phyloP scores from a whole-genome alignment of 1,140 invertebrate genomes.

The Drosophila nasuta region DNA sequence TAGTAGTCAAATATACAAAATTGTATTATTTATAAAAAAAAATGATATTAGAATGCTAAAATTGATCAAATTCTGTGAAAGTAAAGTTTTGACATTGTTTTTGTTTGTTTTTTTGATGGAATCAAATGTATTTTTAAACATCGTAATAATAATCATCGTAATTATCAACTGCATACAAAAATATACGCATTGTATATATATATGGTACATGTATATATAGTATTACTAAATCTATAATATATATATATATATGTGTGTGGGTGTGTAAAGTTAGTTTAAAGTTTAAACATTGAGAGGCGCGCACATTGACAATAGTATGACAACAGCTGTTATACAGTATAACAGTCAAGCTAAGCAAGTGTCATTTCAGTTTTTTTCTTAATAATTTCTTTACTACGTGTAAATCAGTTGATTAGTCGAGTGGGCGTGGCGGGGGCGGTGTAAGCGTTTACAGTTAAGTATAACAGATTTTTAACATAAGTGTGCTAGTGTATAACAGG shows the following conservation, averaged over 20 bases:
- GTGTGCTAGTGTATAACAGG: conserved; percentile 63
- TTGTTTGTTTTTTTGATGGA: conserved; percentile 29
- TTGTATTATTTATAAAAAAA: too few species aligned
- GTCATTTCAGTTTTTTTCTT: conserved; percentile 8
- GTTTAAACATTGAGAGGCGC: conserved; percentile 33
- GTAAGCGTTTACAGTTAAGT: conserved; percentile 54
- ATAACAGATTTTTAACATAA: conserved; percentile 61
- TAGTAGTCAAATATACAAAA: too few species aligned
- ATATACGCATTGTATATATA: conserved; percentile 57
- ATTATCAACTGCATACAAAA: conserved; percentile 67
- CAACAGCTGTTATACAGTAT: conserved; percentile 46
- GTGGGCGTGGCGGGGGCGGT: conserved; percentile 1
- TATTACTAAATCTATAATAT: conserved; percentile 40
- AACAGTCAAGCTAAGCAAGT: conserved; percentile 31
- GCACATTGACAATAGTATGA: conserved; percentile 30
- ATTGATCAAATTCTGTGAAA: too few species aligned
- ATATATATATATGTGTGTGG: conserved; percentile 12
- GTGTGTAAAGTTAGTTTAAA: conserved; percentile 30
- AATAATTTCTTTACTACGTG: conserved; percentile 12
- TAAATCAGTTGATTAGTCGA: conserved; percentile 33
- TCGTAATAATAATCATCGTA: conserved; percentile 30
- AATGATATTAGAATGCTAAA: too few species aligned
- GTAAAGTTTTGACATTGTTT: too few species aligned
- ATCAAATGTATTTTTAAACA: conserved; percentile 52
- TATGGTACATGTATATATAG: conserved; percentile 28